These are phyloP conservation scores for Epizoanthus illoricatus DNA, from an alignment of 92 coral and sea anemone genomes.

Conservation along the genomic window DNA sequence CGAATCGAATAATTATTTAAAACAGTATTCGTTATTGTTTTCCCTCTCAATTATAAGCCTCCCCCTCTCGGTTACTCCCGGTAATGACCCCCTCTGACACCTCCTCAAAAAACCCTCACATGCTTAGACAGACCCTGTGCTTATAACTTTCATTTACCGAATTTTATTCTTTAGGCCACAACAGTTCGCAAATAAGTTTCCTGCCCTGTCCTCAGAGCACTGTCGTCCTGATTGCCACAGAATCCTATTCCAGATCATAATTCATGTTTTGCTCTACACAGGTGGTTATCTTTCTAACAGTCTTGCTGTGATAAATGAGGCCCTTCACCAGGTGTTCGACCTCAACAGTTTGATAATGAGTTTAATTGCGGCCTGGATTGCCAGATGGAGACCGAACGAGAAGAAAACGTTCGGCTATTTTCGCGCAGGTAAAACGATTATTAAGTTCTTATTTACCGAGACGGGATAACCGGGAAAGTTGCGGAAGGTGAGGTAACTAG, in stretches of 20 bases:
- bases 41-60: not conserved
- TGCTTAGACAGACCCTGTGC: too few relatives aligned
- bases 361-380: constrained; percentile 78
- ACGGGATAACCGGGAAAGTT: too few relatives aligned
- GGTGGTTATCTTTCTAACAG: constrained; percentile 85
- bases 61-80: too few relatives aligned
- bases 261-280: constrained; percentile 11
- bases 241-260: too few relatives aligned
- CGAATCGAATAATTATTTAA: too few relatives aligned
- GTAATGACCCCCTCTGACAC: too few relatives aligned
- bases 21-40: too few relatives aligned
- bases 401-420: constrained; percentile 77
- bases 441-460: not conserved
- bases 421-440: constrained; percentile 69
- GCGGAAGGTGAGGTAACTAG: too few relatives aligned
- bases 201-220: not conserved
- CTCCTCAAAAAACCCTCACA: too few relatives aligned
- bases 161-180: too few relatives aligned
- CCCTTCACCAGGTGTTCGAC: constrained; percentile 82
- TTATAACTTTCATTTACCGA: too few relatives aligned
- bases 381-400: constrained; percentile 80
- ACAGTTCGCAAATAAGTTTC: too few relatives aligned
- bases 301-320: constrained; percentile 78
- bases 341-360: constrained; percentile 76
- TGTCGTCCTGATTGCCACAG: not conserved